phyloP scores from a whole-genome alignment of 1,140 invertebrate genomes.

The Cepaea nemoralis region DNA sequence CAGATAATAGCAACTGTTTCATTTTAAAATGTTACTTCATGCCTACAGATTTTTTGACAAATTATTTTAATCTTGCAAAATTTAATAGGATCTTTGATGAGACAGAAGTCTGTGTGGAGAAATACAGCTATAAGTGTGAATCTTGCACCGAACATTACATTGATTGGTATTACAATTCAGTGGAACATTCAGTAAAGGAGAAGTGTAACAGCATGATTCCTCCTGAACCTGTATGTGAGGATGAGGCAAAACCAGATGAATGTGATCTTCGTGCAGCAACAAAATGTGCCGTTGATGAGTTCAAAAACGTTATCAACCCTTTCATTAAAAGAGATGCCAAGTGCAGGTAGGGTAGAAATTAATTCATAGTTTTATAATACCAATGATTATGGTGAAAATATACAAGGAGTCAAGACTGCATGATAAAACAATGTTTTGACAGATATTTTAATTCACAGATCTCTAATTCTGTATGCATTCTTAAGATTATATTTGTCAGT shows the following conservation, averaged over 20 bases:
- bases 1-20: no score
- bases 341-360: slow-evolving; percentile 16
- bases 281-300: slow-evolving; percentile 19
- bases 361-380: no score
- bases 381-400: no score
- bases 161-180: not conserved
- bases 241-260: not conserved
- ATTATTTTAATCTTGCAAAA: slow-evolving; percentile 2
- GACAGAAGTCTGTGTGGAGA: slow-evolving; percentile 29
- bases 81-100: slow-evolving; percentile 18
- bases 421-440: no score
- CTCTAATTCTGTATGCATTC: no score
- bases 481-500: no score
- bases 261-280: not conserved
- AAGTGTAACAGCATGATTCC: not conserved
- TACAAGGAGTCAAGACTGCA: no score
- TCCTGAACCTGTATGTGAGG: not conserved
- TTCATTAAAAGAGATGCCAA: not conserved
- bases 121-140: slow-evolving; percentile 41
- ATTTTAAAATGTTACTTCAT: no score
- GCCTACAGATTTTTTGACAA: no score
- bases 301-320: not conserved
- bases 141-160: not conserved
- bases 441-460: no score
- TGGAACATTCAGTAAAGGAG: not conserved